Evolutionary conservation across 2,113 vertebrate species (phyloP).

Genomic region (Bufo bufo): DNA sequence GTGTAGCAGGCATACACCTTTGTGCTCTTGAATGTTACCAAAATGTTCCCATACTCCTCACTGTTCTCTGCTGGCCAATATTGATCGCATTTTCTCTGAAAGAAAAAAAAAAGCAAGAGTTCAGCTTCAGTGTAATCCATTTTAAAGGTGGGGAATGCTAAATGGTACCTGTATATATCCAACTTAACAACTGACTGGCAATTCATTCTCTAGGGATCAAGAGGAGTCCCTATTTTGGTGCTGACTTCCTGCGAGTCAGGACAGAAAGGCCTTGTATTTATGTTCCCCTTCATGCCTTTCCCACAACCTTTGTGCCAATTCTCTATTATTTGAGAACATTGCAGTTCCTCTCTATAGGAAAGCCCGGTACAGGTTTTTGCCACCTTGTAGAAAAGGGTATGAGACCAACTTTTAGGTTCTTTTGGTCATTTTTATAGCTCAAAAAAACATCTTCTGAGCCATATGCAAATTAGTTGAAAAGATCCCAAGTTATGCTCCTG

Average conservation of each 20-base stretch:
- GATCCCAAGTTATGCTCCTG: too few species aligned
- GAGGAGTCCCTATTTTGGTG: too few species aligned
- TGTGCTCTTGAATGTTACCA: slow-evolving; percentile 94
- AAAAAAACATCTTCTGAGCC: too few species aligned
- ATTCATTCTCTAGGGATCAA: too few species aligned
- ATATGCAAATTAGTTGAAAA: too few species aligned
- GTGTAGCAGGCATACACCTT: slow-evolving; percentile 96
- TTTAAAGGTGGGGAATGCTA: not conserved
- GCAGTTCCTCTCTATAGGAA: not conserved
- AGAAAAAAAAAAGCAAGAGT: slow-evolving; percentile 52
- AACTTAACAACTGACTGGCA: not conserved
- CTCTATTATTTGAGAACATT: not conserved
- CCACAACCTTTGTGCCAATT: not conserved
- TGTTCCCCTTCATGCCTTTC: not conserved
- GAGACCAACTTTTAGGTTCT: too few species aligned
- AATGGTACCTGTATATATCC: not conserved
- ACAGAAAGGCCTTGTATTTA: not conserved
- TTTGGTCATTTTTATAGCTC: too few species aligned
- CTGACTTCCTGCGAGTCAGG: too few species aligned
- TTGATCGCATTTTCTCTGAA: slow-evolving; percentile 96
- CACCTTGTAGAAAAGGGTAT: not conserved
- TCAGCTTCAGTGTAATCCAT: not conserved
- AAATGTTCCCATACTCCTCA: slow-evolving; percentile 94
- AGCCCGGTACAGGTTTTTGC: not conserved
- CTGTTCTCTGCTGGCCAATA: slow-evolving; percentile 96